phyloP scores from a whole-genome alignment of 2,888 invertebrate genomes.

The Watsonalla binaria region DNA sequence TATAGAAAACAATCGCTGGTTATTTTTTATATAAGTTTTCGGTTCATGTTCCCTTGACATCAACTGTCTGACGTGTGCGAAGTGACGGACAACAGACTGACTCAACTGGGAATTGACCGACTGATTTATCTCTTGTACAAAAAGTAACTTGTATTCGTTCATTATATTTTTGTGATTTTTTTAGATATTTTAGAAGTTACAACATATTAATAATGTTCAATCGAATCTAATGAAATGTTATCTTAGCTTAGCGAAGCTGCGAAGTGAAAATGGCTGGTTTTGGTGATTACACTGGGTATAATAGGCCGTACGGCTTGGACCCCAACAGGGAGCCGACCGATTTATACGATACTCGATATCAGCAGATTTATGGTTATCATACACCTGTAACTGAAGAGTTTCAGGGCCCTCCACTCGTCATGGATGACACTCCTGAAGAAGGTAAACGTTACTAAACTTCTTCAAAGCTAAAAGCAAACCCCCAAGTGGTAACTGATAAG shows the following conservation, averaged over 20 bases:
- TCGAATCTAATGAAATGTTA: slow-evolving; percentile 5
- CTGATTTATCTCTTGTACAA: too few relatives aligned
- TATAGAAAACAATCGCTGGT: too few relatives aligned
- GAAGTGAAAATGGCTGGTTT: slow-evolving; percentile 64
- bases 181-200: slow-evolving; percentile 6
- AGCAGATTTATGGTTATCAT: slow-evolving; percentile 72
- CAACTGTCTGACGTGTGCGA: too few relatives aligned
- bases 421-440: slow-evolving; percentile 67
- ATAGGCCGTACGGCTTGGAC: slow-evolving; percentile 66
- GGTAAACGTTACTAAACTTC: slow-evolving; percentile 35
- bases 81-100: too few relatives aligned
- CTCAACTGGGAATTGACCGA: too few relatives aligned
- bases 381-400: slow-evolving; percentile 70
- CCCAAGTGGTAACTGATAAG: not conserved
- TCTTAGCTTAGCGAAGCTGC: slow-evolving; percentile 10
- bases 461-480: not conserved
- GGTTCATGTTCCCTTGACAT: too few relatives aligned
- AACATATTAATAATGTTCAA: not conserved
- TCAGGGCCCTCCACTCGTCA: slow-evolving; percentile 70
- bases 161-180: slow-evolving; percentile 1
- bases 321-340: slow-evolving; percentile 67
- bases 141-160: too few relatives aligned
- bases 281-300: slow-evolving; percentile 63
- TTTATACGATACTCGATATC: slow-evolving; percentile 70
- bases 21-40: too few relatives aligned